Percentiles rank a stretch among this genome's conserved stretches.
Evolutionary conservation across 2,888 invertebrate species (phyloP).

Genomic region (Leptopilina drosophilae): DNA sequence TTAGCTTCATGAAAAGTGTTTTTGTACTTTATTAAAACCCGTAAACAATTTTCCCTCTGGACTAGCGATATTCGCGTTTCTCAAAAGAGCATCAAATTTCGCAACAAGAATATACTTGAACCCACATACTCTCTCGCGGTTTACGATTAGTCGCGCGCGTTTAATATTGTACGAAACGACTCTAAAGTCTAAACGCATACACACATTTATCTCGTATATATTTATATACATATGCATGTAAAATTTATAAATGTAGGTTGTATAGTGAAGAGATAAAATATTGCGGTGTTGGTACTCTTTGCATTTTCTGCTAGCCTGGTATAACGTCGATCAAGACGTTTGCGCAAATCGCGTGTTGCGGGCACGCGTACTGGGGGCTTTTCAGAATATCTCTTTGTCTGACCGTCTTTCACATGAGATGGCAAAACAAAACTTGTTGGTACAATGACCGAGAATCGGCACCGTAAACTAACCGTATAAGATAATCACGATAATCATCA

Average conservation of each 20-base stretch:
- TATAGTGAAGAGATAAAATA: constrained; percentile 20
- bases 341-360: constrained; percentile 71
- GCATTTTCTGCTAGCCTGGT: constrained; percentile 68
- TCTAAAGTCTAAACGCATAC: neutral
- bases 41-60: no score
- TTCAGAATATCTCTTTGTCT: constrained; percentile 19
- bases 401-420: constrained; percentile 24
- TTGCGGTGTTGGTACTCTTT: constrained; percentile 24
- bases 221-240: neutral
- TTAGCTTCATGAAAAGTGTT: no score
- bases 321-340: constrained; percentile 71
- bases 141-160: constrained; percentile 6
- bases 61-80: no score
- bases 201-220: neutral
- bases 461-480: constrained; percentile 22
- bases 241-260: constrained; percentile 12
- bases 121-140: no score
- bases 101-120: no score
- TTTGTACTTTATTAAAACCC: no score
- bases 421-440: neutral
- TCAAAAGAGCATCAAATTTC: no score
- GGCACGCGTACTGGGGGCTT: constrained; percentile 52
- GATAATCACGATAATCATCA: constrained; percentile 12
- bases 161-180: constrained; percentile 45
- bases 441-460: constrained; percentile 30